Percentiles rank a stretch among this genome's conserved stretches.
Conservation (phyloP, 2,888 invertebrate genomes). For the Bembecia ichneumoniformis region DNA sequence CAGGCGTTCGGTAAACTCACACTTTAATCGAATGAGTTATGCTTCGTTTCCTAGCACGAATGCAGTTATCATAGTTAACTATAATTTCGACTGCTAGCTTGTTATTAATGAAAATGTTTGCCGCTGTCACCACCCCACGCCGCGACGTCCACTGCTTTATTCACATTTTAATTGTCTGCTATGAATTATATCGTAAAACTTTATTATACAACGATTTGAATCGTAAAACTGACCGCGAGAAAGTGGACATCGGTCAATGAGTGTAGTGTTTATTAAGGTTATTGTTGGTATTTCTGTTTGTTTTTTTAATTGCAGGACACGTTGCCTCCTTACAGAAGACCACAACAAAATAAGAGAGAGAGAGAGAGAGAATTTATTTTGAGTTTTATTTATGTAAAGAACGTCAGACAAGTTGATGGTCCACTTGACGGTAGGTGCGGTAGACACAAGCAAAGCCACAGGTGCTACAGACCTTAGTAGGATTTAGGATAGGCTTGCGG, state of each 20-base stretch:
- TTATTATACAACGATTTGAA: not conserved
- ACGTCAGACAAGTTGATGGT: too few relatives aligned
- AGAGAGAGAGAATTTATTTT: too few relatives aligned
- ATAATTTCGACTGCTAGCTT: conserved; percentile 27
- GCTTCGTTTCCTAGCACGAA: conserved; percentile 47
- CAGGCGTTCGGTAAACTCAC: conserved; percentile 37
- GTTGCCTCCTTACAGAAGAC: too few relatives aligned
- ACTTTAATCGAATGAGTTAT: conserved; percentile 66
- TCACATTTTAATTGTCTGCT: conserved; percentile 25
- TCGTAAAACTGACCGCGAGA: not conserved
- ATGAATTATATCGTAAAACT: conserved; percentile 22
- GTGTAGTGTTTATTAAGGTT: too few relatives aligned
- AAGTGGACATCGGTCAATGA: not conserved
- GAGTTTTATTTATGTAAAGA: too few relatives aligned
- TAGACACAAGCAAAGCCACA: too few relatives aligned
- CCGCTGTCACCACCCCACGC: conserved; percentile 25
- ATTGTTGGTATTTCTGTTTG: too few relatives aligned
- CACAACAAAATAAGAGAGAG: too few relatives aligned
- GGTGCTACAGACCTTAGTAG: too few relatives aligned
- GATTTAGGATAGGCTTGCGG: too few relatives aligned
- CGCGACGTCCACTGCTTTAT: not conserved
- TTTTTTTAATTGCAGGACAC: too few relatives aligned
- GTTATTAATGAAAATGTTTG: conserved; percentile 48
- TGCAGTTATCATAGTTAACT: conserved; percentile 53
- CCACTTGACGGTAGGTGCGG: too few relatives aligned